A percentile compares a stretch with the other conserved stretches of the same genome.
Conservation (phyloP, 2,888 invertebrate species). For the Harmothoe impar region DNA sequence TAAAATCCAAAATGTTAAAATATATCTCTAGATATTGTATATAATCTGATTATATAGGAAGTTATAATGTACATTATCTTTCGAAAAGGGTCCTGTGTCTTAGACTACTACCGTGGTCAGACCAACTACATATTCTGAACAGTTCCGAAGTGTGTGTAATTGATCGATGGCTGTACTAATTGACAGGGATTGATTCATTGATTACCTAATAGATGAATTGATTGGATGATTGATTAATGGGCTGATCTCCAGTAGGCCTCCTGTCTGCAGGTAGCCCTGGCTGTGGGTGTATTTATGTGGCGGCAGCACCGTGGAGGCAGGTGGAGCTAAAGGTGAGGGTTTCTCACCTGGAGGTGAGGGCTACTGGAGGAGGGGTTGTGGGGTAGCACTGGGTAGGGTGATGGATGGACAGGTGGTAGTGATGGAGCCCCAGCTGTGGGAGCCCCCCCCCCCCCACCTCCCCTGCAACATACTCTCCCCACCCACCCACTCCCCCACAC, state of each 20-base stretch:
- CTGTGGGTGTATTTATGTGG: too few species aligned
- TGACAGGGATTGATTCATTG: constrained; percentile 7
- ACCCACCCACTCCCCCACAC: not conserved
- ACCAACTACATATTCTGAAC: too few species aligned
- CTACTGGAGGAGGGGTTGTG: not conserved
- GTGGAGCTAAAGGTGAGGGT: not conserved
- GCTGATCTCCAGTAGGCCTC: not conserved
- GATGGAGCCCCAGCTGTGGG: not conserved
- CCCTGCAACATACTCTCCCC: not conserved
- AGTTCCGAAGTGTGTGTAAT: not conserved
- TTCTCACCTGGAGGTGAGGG: constrained; percentile 10
- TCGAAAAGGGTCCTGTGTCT: too few species aligned
- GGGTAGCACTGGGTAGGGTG: not conserved
- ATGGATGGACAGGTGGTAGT: constrained; percentile 29
- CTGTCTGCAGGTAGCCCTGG: too few species aligned
- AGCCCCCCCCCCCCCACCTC: not conserved
- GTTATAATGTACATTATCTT: too few species aligned
- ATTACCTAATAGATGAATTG: not conserved
- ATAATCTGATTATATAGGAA: too few species aligned
- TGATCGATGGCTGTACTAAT: constrained; percentile 21
- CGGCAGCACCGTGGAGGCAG: not conserved
- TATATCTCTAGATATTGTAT: too few species aligned
- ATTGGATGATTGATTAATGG: constrained; percentile 27
- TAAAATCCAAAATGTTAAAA: too few species aligned
- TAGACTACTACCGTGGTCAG: too few species aligned